A percentile compares a stretch with the other conserved stretches of the same genome.
These are phyloP conservation scores for Ispidina lecontei DNA, from an alignment of 2,797 vertebrate genomes.

Conservation along the genomic window DNA sequence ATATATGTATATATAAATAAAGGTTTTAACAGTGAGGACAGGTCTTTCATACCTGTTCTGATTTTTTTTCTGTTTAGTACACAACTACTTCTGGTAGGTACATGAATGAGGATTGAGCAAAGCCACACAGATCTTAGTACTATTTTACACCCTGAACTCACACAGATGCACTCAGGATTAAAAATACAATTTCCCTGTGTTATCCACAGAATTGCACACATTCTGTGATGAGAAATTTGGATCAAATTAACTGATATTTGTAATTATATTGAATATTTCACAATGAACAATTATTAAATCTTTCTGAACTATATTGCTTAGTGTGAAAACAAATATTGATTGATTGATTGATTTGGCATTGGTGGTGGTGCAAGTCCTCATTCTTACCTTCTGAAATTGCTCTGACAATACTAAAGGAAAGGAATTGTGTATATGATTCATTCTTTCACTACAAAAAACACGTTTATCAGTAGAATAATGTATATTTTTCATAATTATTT, in stretches of 20 bases:
- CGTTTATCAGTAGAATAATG: background rate
- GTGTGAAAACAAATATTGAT: background rate
- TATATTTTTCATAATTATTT: background rate
- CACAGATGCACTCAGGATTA: background rate
- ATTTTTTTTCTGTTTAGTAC: background rate
- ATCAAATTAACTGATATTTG: background rate
- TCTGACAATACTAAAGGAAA: background rate
- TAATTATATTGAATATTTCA: background rate
- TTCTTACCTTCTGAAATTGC: background rate
- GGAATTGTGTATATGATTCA: background rate
- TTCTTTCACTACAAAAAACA: background rate
- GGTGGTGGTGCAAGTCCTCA: background rate
- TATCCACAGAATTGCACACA: accelerated
- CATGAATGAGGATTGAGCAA: background rate
- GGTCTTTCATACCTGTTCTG: background rate
- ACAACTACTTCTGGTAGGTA: background rate
- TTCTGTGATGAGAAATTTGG: background rate
- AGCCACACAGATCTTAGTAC: background rate
- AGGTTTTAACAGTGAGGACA: background rate
- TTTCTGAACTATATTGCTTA: background rate
- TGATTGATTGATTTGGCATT: background rate
- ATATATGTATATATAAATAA: background rate
- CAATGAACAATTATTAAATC: background rate
- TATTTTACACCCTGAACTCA: background rate
- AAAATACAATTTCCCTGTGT: background rate